Conservation (phyloP, 1,140 invertebrate species). For the Brevipalpus yothersi region DNA sequence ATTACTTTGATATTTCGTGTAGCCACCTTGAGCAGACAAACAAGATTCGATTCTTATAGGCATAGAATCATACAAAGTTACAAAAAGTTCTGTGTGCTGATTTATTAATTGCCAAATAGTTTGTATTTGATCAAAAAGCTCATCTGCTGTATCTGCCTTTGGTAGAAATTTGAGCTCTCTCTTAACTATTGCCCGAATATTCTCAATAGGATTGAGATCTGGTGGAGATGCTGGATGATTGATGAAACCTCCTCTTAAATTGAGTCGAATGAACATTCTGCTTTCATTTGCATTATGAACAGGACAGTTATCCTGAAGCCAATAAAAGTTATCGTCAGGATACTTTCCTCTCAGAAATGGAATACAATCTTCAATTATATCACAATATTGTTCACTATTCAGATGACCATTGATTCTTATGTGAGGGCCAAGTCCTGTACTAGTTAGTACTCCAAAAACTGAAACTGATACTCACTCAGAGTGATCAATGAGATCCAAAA, state of each 20-base stretch:
- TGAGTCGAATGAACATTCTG: not conserved
- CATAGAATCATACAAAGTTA: too few relatives aligned
- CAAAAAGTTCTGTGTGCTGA: too few relatives aligned
- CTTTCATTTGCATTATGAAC: not conserved
- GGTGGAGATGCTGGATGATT: not conserved
- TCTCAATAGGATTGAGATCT: not conserved
- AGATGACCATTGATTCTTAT: not conserved
- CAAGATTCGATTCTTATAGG: too few relatives aligned
- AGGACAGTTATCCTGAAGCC: not conserved
- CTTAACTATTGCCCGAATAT: not conserved
- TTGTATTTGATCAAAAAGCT: too few relatives aligned
- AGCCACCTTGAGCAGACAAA: too few relatives aligned
- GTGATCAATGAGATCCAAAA: not conserved
- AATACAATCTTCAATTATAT: too few relatives aligned
- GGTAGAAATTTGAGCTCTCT: not conserved
- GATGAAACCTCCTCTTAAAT: not conserved
- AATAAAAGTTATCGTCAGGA: not conserved
- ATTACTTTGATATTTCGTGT: too few relatives aligned
- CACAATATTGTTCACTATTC: not conserved
- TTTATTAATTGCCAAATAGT: too few relatives aligned
- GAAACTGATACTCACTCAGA: not conserved
- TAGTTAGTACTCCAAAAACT: not conserved
- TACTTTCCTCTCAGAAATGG: not conserved
- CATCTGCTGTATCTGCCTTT: too few relatives aligned
- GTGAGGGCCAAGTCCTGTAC: not conserved